These are phyloP conservation scores for Pollenia griseotomentosa DNA, from an alignment of 2,888 invertebrate genomes.

Conservation along the genomic window DNA sequence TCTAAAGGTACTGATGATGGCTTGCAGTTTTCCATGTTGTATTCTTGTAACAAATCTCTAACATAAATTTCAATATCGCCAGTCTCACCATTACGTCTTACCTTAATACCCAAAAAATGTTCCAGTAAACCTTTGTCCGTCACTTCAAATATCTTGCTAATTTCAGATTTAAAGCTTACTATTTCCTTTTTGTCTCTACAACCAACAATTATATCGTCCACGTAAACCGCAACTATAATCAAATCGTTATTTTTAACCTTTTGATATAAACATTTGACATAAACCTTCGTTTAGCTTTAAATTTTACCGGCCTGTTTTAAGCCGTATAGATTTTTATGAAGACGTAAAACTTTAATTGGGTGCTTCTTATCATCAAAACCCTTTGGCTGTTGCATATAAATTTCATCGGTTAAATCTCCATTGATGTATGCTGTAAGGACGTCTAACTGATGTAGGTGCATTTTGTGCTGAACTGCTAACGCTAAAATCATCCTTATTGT, in stretches of 20 bases:
- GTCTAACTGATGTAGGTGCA: no score
- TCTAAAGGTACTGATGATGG: slow-evolving; percentile 5
- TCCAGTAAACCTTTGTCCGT: slow-evolving; percentile 36
- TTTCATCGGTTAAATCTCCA: slow-evolving; percentile 11
- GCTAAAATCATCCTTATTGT: no score
- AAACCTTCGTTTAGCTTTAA: slow-evolving; percentile 19
- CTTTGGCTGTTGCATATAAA: slow-evolving; percentile 74
- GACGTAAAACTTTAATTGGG: slow-evolving; percentile 71
- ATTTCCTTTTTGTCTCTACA: slow-evolving; percentile 55
- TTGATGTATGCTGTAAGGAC: no score
- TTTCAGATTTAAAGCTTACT: slow-evolving; percentile 40
- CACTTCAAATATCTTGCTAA: slow-evolving; percentile 60
- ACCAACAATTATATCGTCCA: slow-evolving; percentile 39
- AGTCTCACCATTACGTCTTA: background rate
- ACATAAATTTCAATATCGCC: background rate
- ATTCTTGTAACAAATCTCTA: background rate
- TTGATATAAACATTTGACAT: slow-evolving; percentile 41
- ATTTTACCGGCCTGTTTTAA: slow-evolving; percentile 42
- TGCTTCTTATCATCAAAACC: slow-evolving; percentile 57
- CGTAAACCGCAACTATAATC: slow-evolving; percentile 52
- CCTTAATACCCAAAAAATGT: background rate
- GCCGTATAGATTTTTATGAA: slow-evolving; percentile 74
- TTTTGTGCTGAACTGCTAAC: no score
- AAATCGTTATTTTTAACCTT: background rate
- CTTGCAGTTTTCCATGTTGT: background rate